Conservation (phyloP, 1,140 invertebrate species). For the Lethrus apterus region DNA sequence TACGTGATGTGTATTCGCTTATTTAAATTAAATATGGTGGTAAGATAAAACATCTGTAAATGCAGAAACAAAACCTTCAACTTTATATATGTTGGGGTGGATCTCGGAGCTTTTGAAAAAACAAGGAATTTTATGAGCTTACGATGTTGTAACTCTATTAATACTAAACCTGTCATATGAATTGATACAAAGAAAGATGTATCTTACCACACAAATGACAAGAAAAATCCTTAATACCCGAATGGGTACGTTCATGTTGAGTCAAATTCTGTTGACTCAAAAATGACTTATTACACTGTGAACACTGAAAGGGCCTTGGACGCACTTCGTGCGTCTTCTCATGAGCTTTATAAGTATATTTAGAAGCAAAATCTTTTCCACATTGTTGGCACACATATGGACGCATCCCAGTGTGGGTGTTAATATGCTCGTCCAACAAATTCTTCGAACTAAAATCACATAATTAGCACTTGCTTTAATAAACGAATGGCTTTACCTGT, state of each 20-base stretch:
- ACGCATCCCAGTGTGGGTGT: constrained; percentile 58
- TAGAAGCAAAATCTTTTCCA: constrained; percentile 67
- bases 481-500: constrained; percentile 39
- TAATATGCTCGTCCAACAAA: constrained; percentile 62
- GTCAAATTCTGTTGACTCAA: constrained; percentile 65
- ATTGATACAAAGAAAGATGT: too few relatives aligned
- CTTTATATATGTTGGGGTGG: too few relatives aligned
- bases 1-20: too few relatives aligned
- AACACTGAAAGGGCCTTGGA: constrained; percentile 60
- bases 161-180: too few relatives aligned
- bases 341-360: constrained; percentile 69
- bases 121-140: too few relatives aligned
- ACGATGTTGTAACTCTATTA: too few relatives aligned
- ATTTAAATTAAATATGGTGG: too few relatives aligned
- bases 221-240: constrained; percentile 60
- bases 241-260: constrained; percentile 66
- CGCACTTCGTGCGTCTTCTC: constrained; percentile 63
- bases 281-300: constrained; percentile 63
- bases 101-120: constrained; percentile 2
- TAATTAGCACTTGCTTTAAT: background rate
- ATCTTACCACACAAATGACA: constrained; percentile 63
- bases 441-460: constrained; percentile 50
- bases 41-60: too few relatives aligned
- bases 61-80: too few relatives aligned
- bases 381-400: constrained; percentile 61